Evolutionary conservation across 2,888 invertebrate species (phyloP).

Genomic region (Brenthis hecate): DNA sequence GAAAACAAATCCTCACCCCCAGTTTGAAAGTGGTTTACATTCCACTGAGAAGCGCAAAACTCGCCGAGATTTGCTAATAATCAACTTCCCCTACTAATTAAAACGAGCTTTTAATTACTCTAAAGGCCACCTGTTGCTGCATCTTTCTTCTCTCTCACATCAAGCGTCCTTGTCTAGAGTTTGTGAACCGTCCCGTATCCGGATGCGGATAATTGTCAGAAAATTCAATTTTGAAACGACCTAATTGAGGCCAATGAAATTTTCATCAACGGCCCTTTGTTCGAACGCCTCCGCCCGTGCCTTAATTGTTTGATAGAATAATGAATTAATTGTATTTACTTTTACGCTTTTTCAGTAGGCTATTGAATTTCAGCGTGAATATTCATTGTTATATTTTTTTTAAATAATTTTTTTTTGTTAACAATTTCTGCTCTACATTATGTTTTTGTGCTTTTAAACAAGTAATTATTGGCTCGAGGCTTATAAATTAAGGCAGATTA

Average conservation of each 20-base stretch:
- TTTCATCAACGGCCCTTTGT: constrained; percentile 74
- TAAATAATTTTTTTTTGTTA: constrained; percentile 5
- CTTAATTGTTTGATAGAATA: constrained; percentile 68
- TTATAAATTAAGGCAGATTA: no score
- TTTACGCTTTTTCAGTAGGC: constrained; percentile 40
- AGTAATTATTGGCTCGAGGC: neutral
- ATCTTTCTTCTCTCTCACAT: constrained; percentile 47
- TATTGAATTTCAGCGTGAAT: constrained; percentile 21
- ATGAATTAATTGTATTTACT: constrained; percentile 67
- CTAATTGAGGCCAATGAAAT: constrained; percentile 78
- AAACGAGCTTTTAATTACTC: constrained; percentile 79
- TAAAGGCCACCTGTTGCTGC: constrained; percentile 77
- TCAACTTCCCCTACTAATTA: constrained; percentile 80
- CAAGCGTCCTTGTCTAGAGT: constrained; percentile 60
- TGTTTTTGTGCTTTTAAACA: neutral
- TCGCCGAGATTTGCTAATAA: constrained; percentile 75
- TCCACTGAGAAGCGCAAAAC: constrained; percentile 70
- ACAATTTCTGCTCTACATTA: neutral
- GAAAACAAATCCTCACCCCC: constrained; percentile 52
- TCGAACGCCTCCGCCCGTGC: constrained; percentile 60
- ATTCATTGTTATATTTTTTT: constrained; percentile 5
- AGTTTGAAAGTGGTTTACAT: constrained; percentile 66
- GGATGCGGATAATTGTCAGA: constrained; percentile 76
- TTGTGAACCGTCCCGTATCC: constrained; percentile 75
- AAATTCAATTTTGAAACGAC: constrained; percentile 75